Evolutionary conservation across 64 coral and sea anemone species (phyloP).

Genomic region (Montipora capricornis): DNA sequence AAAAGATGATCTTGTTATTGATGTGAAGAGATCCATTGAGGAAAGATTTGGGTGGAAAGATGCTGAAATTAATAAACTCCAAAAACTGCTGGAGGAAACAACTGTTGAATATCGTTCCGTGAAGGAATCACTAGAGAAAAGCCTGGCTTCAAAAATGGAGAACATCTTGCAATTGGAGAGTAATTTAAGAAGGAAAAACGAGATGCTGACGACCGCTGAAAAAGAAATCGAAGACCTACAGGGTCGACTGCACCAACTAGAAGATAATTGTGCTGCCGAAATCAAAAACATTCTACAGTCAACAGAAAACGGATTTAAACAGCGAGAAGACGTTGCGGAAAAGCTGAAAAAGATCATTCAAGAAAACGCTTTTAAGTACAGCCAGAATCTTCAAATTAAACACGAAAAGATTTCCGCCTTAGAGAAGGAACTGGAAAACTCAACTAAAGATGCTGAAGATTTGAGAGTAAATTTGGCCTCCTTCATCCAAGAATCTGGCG

Average conservation of each 20-base stretch:
- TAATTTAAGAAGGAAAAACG: not conserved
- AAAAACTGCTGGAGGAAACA: not conserved
- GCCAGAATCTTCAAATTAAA: constrained; percentile 4
- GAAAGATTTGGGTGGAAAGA: constrained; percentile 48
- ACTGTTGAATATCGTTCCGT: not conserved
- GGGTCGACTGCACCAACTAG: not conserved
- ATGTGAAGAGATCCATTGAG: constrained; percentile 19
- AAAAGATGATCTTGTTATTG: constrained; percentile 29
- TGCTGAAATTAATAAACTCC: constrained; percentile 26
- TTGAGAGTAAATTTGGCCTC: constrained; percentile 40
- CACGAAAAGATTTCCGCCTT: constrained; percentile 19
- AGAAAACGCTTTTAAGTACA: constrained; percentile 37
- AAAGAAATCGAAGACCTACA: constrained; percentile 34
- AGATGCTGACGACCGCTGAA: constrained; percentile 3
- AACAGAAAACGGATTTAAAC: constrained; percentile 30
- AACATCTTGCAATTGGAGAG: constrained; percentile 14
- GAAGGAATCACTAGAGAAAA: constrained; percentile 24
- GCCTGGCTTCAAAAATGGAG: not conserved
- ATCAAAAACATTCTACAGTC: constrained; percentile 12
- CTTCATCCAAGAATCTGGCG: constrained; percentile 6
- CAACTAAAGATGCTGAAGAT: not conserved
- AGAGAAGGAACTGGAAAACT: not conserved
- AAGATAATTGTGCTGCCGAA: constrained; percentile 11
- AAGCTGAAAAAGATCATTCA: constrained; percentile 51
- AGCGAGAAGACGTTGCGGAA: constrained; percentile 33